Conservation (phyloP, 2,888 invertebrate genomes). For the Theretra japonica region DNA sequence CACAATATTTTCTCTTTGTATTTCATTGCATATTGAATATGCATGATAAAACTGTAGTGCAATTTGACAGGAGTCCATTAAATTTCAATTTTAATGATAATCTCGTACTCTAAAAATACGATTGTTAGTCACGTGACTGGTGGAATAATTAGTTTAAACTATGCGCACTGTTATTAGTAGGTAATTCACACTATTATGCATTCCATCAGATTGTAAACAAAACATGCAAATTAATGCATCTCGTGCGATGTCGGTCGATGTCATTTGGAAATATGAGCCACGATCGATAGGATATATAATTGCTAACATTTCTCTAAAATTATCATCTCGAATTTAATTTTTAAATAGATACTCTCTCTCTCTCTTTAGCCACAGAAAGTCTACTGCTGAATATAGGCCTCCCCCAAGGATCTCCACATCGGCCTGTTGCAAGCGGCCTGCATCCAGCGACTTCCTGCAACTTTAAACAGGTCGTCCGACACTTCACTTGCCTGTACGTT, state of each 20-base stretch:
- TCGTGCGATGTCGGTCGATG: not conserved
- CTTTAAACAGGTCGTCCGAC: no score
- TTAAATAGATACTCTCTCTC: no score
- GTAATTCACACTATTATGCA: constrained; percentile 5
- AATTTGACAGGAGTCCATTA: not conserved
- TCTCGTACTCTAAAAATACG: not conserved
- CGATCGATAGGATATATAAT: no score
- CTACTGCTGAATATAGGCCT: no score
- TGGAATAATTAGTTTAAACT: not conserved
- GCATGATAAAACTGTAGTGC: not conserved
- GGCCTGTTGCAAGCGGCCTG: no score
- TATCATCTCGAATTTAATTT: no score
- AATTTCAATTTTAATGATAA: not conserved
- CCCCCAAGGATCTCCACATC: no score
- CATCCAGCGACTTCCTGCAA: no score
- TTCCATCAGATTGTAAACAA: not conserved
- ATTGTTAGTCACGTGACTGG: not conserved
- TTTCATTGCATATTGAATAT: not conserved
- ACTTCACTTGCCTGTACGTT: no score
- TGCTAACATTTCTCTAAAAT: no score
- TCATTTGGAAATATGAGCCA: not conserved
- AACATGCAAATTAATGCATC: constrained; percentile 15
- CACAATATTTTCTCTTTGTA: not conserved
- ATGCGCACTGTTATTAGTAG: not conserved
- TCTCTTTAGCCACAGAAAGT: no score